A percentile compares a stretch with the other conserved stretches of the same genome.
These are phyloP conservation scores for Nebria brevicollis DNA, from an alignment of 2,888 invertebrate species.

Conservation along the genomic window DNA sequence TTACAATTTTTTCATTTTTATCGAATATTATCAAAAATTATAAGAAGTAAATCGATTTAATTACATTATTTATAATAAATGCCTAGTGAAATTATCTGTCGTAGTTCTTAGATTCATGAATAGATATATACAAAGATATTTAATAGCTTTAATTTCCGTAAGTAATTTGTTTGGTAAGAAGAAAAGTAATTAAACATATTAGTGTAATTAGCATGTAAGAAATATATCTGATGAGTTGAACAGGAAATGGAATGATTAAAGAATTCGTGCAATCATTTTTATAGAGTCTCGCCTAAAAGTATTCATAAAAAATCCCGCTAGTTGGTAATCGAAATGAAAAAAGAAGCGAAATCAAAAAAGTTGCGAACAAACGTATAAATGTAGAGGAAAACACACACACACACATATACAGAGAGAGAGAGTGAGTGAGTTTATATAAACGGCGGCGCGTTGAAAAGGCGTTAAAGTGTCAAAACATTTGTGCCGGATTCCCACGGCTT, in stretches of 20 bases:
- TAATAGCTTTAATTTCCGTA: neutral
- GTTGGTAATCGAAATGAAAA: neutral
- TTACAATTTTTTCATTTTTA: too few species aligned
- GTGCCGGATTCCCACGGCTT: conserved; percentile 31
- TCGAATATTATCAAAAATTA: too few species aligned
- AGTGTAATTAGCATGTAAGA: conserved; percentile 1
- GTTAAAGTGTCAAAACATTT: conserved; percentile 29
- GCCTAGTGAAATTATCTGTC: too few species aligned
- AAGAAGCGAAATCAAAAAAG: neutral
- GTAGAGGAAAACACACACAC: neutral
- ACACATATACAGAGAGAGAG: too few species aligned
- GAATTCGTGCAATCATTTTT: neutral
- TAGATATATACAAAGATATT: neutral
- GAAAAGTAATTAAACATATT: neutral
- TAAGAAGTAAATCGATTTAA: too few species aligned
- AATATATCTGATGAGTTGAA: neutral
- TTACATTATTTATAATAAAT: too few species aligned
- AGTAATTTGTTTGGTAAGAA: neutral
- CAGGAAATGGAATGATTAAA: neutral
- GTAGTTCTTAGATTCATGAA: neutral
- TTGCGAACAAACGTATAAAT: neutral
- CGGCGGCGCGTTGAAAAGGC: neutral
- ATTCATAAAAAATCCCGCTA: neutral
- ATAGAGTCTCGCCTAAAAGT: neutral
- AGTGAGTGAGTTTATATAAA: neutral